These are phyloP conservation scores for Cetoscarus ocellatus DNA, from an alignment of 2,797 vertebrate species.

Conservation along the genomic window DNA sequence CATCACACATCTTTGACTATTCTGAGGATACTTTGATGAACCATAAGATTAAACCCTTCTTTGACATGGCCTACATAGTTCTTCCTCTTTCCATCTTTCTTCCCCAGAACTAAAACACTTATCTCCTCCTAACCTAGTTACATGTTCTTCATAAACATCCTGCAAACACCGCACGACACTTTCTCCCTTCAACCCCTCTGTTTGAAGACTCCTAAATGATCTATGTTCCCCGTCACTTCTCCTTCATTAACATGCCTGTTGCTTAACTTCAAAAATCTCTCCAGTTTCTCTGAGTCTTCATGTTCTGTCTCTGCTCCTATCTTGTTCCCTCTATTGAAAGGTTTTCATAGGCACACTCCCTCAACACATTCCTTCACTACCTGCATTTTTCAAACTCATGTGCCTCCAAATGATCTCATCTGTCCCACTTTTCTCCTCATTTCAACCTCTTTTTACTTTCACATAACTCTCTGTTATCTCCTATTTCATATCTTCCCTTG, in stretches of 20 bases:
- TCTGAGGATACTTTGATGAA: too few species aligned
- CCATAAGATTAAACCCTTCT: too few species aligned
- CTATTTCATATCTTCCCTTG: slow-evolving; percentile 11
- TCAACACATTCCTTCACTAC: slow-evolving; percentile 40
- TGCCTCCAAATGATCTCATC: slow-evolving; percentile 55
- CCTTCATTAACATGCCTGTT: slow-evolving; percentile 12
- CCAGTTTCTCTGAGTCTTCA: background rate
- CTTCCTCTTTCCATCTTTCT: background rate
- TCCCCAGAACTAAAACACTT: background rate
- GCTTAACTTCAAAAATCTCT: slow-evolving; percentile 15
- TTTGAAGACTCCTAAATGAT: slow-evolving; percentile 8
- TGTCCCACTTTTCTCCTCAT: slow-evolving; percentile 53
- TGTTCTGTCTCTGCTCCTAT: background rate
- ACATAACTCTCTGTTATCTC: slow-evolving; percentile 42
- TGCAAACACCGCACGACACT: slow-evolving; percentile 1
- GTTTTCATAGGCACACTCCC: slow-evolving; percentile 29
- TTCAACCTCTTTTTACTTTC: slow-evolving; percentile 28
- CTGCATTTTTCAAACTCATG: slow-evolving; percentile 32
- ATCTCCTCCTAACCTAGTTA: slow-evolving; percentile 11
- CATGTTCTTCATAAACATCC: slow-evolving; percentile 20
- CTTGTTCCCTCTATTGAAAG: background rate
- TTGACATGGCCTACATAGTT: background rate
- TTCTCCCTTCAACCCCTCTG: slow-evolving; percentile 12
- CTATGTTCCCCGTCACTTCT: slow-evolving; percentile 7
- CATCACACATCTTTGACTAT: too few species aligned